Base-by-base conservation (phyloP, 30 jellyfish, hydroid and myxozoan genomes). In the Clytia hemisphaerica region DNA sequence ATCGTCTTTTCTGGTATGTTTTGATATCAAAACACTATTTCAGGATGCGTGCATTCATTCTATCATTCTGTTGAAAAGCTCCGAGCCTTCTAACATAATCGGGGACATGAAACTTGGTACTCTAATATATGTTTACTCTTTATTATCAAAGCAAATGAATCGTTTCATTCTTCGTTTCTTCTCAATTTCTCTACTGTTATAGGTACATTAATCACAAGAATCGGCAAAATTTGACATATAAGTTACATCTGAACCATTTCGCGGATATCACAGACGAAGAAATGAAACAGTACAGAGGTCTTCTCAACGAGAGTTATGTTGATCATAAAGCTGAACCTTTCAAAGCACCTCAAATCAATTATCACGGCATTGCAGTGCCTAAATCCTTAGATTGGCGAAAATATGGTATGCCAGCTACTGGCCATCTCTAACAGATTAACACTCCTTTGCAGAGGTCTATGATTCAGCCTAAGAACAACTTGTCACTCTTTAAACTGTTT, bases 221-320 rank as follows among this genome's bases (percentile, higher is more conserved):
- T 44, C 79, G 95, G 14, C 58, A 77, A 34, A 87, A 85, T 60
- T 76, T 77, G 19, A 76, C 93, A 0, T 85, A 69, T 76, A 85
- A 77, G 51, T 68, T 85, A 61, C 66, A 85, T 46, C 54, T 85
- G 68, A 85, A 85, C 62, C 72, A 79, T 33, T 85, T 85, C 59
- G 95, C 95, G 5, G 95, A 85, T 51, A 63, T 85, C 75, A 85
- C 95, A 9, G 95, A 85, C 9, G 77, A 85, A 37, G 95, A 85
- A 77, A 86, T 85, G 29, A 35, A 54, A 18, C 88, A 29, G 42
- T 77, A 85, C 51, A 85, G 73, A 25, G 95, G 95, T 42, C 71
- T 85, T 29, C 60, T 85, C 21, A 77, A 77, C 27, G 95, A 85
- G 47, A 82, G 83, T 12, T 88, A 85, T 3, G 76, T 83, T 19